Conservation (phyloP, 2,113 vertebrate genomes). For the Gallinago paraguaiae region DNA sequence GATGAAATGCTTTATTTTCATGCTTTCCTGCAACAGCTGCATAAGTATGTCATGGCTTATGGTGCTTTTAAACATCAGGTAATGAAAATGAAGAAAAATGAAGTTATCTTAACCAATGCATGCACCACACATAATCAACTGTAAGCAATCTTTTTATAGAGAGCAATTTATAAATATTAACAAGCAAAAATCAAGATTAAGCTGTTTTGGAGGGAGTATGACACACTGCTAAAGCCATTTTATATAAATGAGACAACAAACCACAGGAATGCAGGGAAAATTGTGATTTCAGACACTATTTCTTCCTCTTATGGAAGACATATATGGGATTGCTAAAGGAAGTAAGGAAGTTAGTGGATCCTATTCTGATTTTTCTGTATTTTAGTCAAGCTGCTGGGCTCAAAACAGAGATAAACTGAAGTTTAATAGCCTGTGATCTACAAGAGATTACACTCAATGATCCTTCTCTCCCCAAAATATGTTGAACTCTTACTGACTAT, state of each 20-base stretch:
- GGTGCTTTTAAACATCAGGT: neutral
- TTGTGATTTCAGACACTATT: neutral
- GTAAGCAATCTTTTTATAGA: neutral
- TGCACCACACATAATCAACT: neutral
- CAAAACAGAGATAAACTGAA: neutral
- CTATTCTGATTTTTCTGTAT: neutral
- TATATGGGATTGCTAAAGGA: neutral
- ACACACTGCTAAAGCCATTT: neutral
- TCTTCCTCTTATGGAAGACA: neutral
- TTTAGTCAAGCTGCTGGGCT: neutral
- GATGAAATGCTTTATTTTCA: neutral
- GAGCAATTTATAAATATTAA: neutral
- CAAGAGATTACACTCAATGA: neutral
- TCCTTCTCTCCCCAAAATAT: neutral
- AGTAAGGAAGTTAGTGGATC: neutral
- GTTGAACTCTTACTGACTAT: neutral
- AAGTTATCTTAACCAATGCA: neutral
- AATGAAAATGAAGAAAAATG: neutral
- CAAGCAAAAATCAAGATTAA: neutral
- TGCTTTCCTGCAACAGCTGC: neutral
- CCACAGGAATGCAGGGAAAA: neutral
- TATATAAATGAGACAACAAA: neutral
- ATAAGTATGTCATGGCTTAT: neutral
- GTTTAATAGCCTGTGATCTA: neutral
- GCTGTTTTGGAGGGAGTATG: neutral